These are phyloP conservation scores for Thecophora atra DNA, from an alignment of 2,888 invertebrate species.

Conservation along the genomic window DNA sequence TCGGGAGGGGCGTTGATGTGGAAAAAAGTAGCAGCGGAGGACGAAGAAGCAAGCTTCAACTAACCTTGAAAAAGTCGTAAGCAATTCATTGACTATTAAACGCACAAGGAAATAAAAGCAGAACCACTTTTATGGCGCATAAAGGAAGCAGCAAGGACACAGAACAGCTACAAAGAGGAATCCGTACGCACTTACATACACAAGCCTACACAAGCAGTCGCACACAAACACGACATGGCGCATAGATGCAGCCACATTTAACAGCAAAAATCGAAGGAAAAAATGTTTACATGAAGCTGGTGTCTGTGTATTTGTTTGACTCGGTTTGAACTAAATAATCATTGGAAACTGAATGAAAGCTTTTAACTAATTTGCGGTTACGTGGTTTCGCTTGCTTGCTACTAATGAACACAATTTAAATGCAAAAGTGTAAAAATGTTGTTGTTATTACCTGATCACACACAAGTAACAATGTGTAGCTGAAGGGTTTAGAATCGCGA, in stretches of 20 bases:
- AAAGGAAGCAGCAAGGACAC: background rate
- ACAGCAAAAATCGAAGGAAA: too few relatives aligned
- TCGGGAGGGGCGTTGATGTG: too few relatives aligned
- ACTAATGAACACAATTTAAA: slow-evolving; percentile 34
- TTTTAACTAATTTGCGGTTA: slow-evolving; percentile 31
- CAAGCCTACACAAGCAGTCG: background rate
- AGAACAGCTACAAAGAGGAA: background rate
- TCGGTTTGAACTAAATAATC: slow-evolving; percentile 24
- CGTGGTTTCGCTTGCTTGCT: background rate
- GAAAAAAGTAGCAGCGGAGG: too few relatives aligned
- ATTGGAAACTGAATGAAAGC: slow-evolving; percentile 17
- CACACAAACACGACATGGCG: background rate
- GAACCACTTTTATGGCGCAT: background rate
- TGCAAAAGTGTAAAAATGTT: slow-evolving; percentile 19
- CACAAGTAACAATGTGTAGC: background rate
- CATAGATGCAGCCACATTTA: slow-evolving; percentile 45
- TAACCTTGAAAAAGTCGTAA: too few relatives aligned
- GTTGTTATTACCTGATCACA: background rate
- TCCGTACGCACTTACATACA: background rate
- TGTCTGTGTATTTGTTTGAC: background rate
- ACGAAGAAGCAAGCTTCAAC: too few relatives aligned
- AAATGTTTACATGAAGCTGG: background rate
- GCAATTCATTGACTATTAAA: too few relatives aligned
- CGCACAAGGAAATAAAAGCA: background rate
- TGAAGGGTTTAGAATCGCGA: background rate